These are phyloP conservation scores for Gadus macrocephalus DNA, from an alignment of 2,113 vertebrate species.

Conservation along the genomic window DNA sequence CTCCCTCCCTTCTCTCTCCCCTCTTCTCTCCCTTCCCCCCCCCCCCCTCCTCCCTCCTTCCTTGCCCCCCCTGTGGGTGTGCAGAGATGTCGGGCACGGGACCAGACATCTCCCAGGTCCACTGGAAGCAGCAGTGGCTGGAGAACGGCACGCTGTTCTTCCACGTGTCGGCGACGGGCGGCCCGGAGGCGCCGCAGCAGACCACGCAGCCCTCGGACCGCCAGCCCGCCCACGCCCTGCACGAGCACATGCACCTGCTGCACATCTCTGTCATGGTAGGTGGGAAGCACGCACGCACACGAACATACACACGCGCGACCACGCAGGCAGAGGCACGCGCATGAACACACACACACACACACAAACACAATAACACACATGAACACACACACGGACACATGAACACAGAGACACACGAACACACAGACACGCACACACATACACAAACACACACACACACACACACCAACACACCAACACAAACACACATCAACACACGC, in stretches of 20 bases:
- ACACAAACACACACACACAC: slow-evolving; percentile 8
- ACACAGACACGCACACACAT: no score
- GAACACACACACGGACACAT: not conserved
- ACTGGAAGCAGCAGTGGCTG: slow-evolving; percentile 99
- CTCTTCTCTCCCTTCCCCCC: not conserved
- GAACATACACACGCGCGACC: not conserved
- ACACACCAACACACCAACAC: not conserved
- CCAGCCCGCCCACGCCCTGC: slow-evolving; percentile 84
- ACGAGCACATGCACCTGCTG: slow-evolving; percentile 95
- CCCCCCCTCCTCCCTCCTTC: no score
- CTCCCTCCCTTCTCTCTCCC: no score
- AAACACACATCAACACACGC: no score
- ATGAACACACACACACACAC: not conserved
- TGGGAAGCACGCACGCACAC: not conserved
- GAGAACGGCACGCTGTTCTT: slow-evolving; percentile 96
- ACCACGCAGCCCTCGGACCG: slow-evolving; percentile 80
- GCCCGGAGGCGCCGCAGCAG: slow-evolving; percentile 77
- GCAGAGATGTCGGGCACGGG: slow-evolving; percentile 93
- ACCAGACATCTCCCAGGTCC: slow-evolving; percentile 90
- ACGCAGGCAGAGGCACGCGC: not conserved
- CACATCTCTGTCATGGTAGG: slow-evolving; percentile 98
- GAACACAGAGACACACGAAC: not conserved
- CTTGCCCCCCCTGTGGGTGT: slow-evolving; percentile 38
- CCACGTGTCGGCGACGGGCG: slow-evolving; percentile 89
- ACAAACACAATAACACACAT: not conserved